These are phyloP conservation scores for Paragorgia papillata DNA, from an alignment of 92 coral and sea anemone species.

Conservation along the genomic window DNA sequence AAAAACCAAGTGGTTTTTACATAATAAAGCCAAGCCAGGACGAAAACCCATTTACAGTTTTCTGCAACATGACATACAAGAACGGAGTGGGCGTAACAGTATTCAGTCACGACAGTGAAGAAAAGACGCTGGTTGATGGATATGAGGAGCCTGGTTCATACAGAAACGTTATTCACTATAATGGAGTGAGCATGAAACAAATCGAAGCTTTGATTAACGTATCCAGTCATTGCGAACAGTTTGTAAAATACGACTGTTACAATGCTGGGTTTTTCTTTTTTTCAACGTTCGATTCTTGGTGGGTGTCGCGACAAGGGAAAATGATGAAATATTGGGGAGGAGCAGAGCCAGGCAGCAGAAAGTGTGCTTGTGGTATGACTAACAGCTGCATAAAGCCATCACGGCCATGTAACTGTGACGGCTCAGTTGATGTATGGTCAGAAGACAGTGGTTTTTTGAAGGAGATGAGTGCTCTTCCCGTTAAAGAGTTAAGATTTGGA, in stretches of 20 bases:
- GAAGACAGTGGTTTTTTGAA: conserved; percentile 1
- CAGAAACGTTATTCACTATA: background rate
- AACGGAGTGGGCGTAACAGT: background rate
- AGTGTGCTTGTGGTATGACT: background rate
- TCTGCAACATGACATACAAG: conserved; percentile 2
- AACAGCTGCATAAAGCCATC: background rate
- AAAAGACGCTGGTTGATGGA: conserved; percentile 4
- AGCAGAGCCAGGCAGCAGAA: background rate
- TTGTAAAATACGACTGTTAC: background rate
- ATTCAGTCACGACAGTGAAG: conserved; percentile 10
- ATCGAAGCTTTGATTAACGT: conserved; percentile 1
- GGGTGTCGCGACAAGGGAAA: conserved; percentile 11
- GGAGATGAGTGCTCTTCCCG: background rate
- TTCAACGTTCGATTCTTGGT: background rate
- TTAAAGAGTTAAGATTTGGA: conserved; percentile 2
- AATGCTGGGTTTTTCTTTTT: background rate
- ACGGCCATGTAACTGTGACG: conserved; percentile 8
- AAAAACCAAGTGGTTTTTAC: background rate
- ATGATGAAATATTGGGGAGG: conserved; percentile 17
- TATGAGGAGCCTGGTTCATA: background rate
- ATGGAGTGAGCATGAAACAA: background rate
- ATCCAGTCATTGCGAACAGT: conserved; percentile 3
- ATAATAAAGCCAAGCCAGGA: background rate
- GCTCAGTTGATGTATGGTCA: background rate
- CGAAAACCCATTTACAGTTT: background rate